These are phyloP conservation scores for Chromobotia macracanthus DNA, from an alignment of 2,797 vertebrate species.

Conservation along the genomic window DNA sequence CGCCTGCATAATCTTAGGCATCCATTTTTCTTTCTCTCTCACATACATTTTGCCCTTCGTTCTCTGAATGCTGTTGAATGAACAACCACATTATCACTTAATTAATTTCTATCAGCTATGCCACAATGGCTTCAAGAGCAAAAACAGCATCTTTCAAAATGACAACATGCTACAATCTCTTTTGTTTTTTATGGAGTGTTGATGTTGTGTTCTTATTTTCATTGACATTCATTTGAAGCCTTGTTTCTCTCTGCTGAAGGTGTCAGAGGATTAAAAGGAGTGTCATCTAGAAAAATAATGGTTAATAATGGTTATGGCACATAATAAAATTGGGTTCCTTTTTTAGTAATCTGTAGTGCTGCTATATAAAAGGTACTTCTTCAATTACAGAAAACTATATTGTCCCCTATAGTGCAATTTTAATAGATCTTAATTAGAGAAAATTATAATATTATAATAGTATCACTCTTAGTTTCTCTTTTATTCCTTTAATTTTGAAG, in stretches of 20 bases:
- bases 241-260: background rate
- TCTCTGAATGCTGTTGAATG: slow-evolving; percentile 61
- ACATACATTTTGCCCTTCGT: slow-evolving; percentile 59
- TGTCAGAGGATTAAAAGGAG: no score
- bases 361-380: no score
- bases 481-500: background rate
- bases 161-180: slow-evolving; percentile 58
- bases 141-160: slow-evolving; percentile 66
- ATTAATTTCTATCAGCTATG: slow-evolving; percentile 72
- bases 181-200: slow-evolving; percentile 49
- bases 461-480: background rate
- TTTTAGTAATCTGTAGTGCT: no score
- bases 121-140: slow-evolving; percentile 51
- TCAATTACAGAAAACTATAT: no score
- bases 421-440: no score
- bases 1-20: slow-evolving; percentile 57
- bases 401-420: no score
- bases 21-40: slow-evolving; percentile 64
- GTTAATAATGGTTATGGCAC: slow-evolving; percentile 3
- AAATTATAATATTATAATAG: no score
- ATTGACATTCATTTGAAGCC: no score
- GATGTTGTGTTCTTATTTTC: no score
- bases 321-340: background rate
- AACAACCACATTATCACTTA: slow-evolving; percentile 72
- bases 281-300: no score